Evolutionary conservation across 2,113 vertebrate species (phyloP), one percentile per base, ranked within the genome.

Genomic region (Potamarius usumacintae): DNA sequence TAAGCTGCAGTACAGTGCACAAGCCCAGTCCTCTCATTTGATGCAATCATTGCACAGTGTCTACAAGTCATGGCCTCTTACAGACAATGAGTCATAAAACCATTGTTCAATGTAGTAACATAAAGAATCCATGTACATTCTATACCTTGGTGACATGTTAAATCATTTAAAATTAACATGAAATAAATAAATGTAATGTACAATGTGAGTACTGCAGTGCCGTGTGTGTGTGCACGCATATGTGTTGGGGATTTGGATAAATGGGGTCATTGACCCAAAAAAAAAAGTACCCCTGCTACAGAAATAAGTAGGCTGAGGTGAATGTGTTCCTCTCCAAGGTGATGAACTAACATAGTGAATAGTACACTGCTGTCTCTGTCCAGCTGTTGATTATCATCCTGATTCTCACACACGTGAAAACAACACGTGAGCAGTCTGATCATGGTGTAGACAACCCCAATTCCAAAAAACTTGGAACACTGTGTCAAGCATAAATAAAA

Each of bases 131-230:
- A 25, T 63, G 20, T 25, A 6, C 25, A 63, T 63, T 7, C 6
- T 63, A 25, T 8, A 63, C 18, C 18, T 63, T n/a, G 30, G 58
- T 89, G 74, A 63, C 86, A 82, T 58, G 86, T 67, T 86, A 81
- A 53, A 53, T 53, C 52, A 53, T 53, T 53, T 53, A 53, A 53
- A 53, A 9, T 53, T 9, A 53, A 53, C 10, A 53, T 53, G 0
- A 10, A 53, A 53, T 53, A 53, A 53, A 53, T 53, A 53, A 53
- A 53, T 42, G 42, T 42, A 42, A 42, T 42, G 42, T 42, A 2
- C 3, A 42, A 42, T 42, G 42, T 42, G 42, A 63, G 60, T 25
- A n/a, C 22, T 65, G n/a, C 10, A n/a, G 22, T 25, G 25, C 62
- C 8, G 7, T 65, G 8, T 62, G 25, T 22, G 60, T 62, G 62